Evolutionary conservation across 2,797 vertebrate species (phyloP).

Genomic region (Anableps anableps): DNA sequence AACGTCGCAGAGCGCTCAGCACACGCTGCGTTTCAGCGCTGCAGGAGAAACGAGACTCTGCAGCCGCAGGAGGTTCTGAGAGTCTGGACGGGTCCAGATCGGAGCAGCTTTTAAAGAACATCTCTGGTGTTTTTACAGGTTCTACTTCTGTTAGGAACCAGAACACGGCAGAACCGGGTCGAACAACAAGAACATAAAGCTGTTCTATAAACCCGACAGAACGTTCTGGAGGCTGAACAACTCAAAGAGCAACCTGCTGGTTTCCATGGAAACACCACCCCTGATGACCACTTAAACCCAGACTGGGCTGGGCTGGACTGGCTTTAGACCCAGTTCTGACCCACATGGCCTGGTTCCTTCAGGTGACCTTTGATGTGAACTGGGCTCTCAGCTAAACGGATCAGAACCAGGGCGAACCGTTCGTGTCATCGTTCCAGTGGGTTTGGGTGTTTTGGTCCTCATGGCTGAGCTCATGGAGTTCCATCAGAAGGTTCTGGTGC

Average conservation of each 20-base stretch:
- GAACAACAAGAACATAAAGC: background rate
- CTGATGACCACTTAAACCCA: too few relatives aligned
- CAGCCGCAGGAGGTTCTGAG: background rate
- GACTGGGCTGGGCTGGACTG: background rate
- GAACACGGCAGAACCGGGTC: background rate
- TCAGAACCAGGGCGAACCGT: background rate
- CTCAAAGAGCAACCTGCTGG: background rate
- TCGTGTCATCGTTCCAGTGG: background rate
- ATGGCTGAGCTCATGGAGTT: too few relatives aligned
- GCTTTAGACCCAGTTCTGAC: background rate
- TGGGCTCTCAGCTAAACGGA: background rate
- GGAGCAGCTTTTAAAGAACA: conserved; percentile 30
- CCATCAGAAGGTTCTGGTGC: background rate
- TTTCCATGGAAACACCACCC: background rate
- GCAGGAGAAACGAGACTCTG: background rate
- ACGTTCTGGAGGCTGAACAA: background rate
- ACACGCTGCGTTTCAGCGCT: background rate
- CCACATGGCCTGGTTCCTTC: background rate
- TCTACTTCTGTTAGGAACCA: background rate
- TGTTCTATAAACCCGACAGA: background rate
- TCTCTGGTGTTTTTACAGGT: background rate
- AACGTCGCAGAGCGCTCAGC: background rate
- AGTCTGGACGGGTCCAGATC: background rate
- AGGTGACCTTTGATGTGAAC: background rate
- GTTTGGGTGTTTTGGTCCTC: too few relatives aligned